Percentiles rank a stretch among this genome's conserved stretches.
Evolutionary conservation across 1,140 invertebrate species (phyloP).

Genomic region (Brachionus rotundiformis): DNA sequence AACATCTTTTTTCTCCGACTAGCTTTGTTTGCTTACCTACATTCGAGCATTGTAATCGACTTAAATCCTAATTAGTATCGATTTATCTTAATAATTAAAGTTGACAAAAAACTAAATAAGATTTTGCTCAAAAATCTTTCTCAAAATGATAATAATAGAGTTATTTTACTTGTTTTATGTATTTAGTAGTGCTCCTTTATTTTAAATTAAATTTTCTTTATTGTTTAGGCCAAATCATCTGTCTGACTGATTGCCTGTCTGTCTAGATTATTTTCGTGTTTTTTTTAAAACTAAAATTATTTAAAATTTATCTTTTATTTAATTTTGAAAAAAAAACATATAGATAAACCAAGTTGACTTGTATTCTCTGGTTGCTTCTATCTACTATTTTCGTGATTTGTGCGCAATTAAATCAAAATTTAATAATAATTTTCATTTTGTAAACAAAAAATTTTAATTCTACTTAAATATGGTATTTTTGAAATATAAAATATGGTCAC

Average conservation of each 20-base stretch:
- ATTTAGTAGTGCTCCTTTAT: neutral
- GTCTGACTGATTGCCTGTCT: slow-evolving; percentile 44
- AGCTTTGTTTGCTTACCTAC: slow-evolving; percentile 41
- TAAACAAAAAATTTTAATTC: neutral
- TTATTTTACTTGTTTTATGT: slow-evolving; percentile 10
- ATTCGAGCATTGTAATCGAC: slow-evolving; percentile 26
- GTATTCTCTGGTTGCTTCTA: neutral
- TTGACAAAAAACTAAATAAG: slow-evolving; percentile 4
- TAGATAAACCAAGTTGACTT: neutral
- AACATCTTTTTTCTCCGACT: slow-evolving; percentile 3
- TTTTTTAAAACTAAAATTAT: slow-evolving; percentile 11
- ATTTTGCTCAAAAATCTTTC: neutral
- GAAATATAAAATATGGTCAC: neutral
- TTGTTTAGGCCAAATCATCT: neutral
- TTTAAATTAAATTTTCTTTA: neutral
- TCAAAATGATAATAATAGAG: slow-evolving; percentile 41
- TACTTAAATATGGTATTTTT: neutral
- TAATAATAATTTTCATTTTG: too few species aligned
- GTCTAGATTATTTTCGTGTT: slow-evolving; percentile 36
- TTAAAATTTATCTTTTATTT: slow-evolving; percentile 32
- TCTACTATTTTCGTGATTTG: neutral
- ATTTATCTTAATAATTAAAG: slow-evolving; percentile 38
- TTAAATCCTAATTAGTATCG: slow-evolving; percentile 43
- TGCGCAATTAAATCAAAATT: too few species aligned
- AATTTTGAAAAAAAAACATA: too few species aligned